phyloP scores from a whole-genome alignment of 2,888 invertebrate genomes.

The Chrysolina americana region DNA sequence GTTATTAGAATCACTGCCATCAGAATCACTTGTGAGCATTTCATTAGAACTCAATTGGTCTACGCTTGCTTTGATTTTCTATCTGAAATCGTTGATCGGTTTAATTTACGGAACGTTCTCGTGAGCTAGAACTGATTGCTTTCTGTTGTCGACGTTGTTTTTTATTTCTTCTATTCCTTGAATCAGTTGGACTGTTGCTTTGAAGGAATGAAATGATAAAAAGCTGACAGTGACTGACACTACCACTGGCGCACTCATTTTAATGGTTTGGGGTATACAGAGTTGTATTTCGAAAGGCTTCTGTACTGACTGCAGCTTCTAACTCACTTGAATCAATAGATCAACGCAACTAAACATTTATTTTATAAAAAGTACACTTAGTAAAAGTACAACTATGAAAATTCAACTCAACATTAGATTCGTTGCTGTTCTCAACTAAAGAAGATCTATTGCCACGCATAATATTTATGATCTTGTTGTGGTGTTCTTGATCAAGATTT shows the following conservation, averaged over 20 bases:
- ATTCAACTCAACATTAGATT: too few species aligned
- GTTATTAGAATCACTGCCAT: constrained; percentile 11
- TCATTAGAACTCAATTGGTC: constrained; percentile 8
- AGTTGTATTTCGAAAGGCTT: too few species aligned
- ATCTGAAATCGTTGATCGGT: constrained; percentile 3
- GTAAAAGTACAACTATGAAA: too few species aligned
- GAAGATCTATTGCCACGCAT: too few species aligned
- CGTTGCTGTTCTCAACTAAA: too few species aligned
- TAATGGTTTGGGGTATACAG: background rate
- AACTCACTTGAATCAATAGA: too few species aligned
- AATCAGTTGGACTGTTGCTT: background rate
- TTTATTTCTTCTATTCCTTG: background rate
- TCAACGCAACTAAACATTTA: too few species aligned
- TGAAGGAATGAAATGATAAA: background rate
- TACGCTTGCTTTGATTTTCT: background rate
- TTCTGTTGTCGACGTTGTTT: constrained; percentile 10
- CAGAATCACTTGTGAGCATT: background rate
- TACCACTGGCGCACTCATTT: constrained; percentile 29
- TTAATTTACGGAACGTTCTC: background rate
- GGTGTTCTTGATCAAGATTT: too few species aligned
- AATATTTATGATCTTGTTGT: too few species aligned
- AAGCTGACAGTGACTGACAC: constrained; percentile 6
- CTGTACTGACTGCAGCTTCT: too few species aligned
- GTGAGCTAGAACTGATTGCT: constrained; percentile 2
- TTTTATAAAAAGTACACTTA: too few species aligned